These are phyloP conservation scores for Psittacara wagleri DNA, from an alignment of 2,113 vertebrate species.

Conservation along the genomic window DNA sequence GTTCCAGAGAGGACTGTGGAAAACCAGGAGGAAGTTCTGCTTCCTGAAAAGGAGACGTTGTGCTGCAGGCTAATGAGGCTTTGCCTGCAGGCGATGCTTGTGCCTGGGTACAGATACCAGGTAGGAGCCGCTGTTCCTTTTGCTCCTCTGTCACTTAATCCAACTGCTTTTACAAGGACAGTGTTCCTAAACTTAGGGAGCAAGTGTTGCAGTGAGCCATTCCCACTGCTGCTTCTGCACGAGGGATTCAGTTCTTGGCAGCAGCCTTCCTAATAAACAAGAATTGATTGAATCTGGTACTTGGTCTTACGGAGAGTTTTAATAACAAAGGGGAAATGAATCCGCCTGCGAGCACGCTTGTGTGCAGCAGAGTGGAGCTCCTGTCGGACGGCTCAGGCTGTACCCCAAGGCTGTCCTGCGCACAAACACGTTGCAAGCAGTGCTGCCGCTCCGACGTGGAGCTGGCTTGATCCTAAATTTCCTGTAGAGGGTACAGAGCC, in stretches of 20 bases:
- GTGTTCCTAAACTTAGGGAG: neutral
- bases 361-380: neutral
- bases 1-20: neutral
- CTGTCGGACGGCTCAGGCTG: neutral
- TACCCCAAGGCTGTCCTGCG: neutral
- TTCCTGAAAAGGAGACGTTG: rapidly evolving
- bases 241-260: neutral
- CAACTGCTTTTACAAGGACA: neutral
- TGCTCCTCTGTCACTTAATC: neutral
- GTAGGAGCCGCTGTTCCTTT: neutral
- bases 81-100: neutral
- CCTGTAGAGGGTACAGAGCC: neutral
- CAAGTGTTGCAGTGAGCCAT: neutral
- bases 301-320: neutral
- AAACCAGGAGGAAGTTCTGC: neutral
- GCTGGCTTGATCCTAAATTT: neutral
- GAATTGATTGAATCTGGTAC: neutral
- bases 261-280: neutral
- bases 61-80: neutral
- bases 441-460: rapidly evolving
- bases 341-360: neutral
- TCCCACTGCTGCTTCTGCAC: neutral
- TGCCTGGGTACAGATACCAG: neutral
- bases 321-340: constrained; percentile 26
- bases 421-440: neutral